phyloP scores from a whole-genome alignment of 2,888 invertebrate species.

The Alloscopus bannaensis region DNA sequence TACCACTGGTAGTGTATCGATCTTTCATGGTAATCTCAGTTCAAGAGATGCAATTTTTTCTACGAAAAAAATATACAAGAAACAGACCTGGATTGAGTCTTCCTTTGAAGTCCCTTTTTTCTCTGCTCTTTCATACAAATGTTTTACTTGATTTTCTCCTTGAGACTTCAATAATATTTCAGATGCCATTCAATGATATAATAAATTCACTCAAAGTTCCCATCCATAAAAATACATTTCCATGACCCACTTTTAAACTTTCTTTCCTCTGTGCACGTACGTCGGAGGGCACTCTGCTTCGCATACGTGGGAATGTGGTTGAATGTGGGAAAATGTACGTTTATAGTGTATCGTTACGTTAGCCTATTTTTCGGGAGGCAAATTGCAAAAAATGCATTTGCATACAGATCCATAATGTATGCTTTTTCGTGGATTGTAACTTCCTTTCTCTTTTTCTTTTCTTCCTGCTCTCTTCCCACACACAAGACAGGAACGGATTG shows the following conservation, averaged over 20 bases:
- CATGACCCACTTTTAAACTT: constrained; percentile 20
- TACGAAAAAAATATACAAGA: too few species aligned
- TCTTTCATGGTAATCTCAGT: too few species aligned
- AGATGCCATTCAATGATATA: constrained; percentile 32
- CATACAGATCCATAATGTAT: constrained; percentile 58
- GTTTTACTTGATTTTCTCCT: background rate
- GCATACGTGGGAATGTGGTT: too few species aligned
- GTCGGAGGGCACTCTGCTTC: constrained; percentile 4
- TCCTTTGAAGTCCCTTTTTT: too few species aligned
- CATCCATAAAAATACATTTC: constrained; percentile 6
- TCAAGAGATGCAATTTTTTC: background rate
- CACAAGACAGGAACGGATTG: too few species aligned
- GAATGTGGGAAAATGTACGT: too few species aligned
- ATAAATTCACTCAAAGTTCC: constrained; percentile 34
- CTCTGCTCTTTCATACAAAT: too few species aligned
- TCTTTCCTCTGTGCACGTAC: constrained; percentile 13
- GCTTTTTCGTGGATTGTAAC: constrained; percentile 16
- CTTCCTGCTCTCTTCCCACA: too few species aligned
- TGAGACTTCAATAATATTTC: constrained; percentile 29
- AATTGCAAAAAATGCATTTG: constrained; percentile 59
- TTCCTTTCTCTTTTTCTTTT: constrained; percentile 1
- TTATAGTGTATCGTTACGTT: constrained; percentile 15
- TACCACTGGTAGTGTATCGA: too few species aligned
- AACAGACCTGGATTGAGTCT: too few species aligned
- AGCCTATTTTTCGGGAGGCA: too few species aligned